Evolutionary conservation across 2,113 vertebrate species (phyloP).

Genomic region (Burhinus oedicnemus): DNA sequence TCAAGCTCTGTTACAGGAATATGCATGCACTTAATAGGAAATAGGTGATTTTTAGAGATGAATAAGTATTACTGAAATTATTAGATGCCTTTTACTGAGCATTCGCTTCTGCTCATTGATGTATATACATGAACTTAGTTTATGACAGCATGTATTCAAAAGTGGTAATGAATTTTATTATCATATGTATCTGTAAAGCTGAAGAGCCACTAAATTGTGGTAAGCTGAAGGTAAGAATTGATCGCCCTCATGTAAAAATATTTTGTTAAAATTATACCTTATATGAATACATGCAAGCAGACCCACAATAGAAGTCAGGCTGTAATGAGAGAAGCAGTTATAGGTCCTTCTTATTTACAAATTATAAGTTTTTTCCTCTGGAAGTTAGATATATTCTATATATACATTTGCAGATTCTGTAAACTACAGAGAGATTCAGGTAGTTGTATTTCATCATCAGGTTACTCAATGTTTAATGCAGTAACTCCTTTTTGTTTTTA

Average conservation of each 20-base stretch:
- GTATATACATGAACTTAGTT: not conserved
- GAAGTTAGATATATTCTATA: not conserved
- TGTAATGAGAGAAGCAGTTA: not conserved
- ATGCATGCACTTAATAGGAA: not conserved
- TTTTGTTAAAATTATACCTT: not conserved
- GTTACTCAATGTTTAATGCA: not conserved
- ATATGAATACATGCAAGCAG: not conserved
- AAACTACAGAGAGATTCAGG: not conserved
- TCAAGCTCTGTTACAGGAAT: not conserved
- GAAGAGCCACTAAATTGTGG: not conserved
- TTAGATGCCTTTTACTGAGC: not conserved
- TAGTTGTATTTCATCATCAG: not conserved
- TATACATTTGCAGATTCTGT: not conserved
- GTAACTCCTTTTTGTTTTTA: not conserved
- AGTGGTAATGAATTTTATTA: not conserved
- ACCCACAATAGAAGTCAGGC: not conserved
- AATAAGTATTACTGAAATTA: not conserved
- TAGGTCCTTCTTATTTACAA: not conserved
- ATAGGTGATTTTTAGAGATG: not conserved
- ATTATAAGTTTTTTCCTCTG: not conserved
- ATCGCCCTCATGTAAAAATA: rapidly evolving
- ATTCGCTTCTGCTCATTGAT: not conserved
- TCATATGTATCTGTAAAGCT: no score
- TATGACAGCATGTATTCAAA: not conserved
- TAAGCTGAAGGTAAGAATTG: not conserved